Evolutionary conservation across 2,797 vertebrate genomes (phyloP), one percentile per base, ranked within the genome.

Genomic region (Tolypeutes matacus): DNA sequence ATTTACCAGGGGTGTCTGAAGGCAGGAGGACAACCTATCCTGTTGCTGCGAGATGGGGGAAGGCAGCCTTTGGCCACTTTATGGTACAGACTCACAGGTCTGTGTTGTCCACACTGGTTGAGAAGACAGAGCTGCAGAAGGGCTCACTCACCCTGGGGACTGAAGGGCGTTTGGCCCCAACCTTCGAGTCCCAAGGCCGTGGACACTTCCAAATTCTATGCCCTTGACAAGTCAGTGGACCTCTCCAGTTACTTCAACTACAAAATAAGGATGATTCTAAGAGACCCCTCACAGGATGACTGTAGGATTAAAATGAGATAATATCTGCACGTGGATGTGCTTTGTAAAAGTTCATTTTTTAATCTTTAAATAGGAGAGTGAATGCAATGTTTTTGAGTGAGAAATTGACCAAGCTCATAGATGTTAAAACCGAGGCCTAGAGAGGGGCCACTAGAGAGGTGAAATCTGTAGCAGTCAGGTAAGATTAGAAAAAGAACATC

Each of bases 1-100:
- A 96, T 97, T 94, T 93, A 96, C 58, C 42, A 31, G 9, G 56
- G 42, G 91, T 58, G 34, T 89, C 78, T 84, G 42, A 85, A 92
- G 64, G 77, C 58, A 20, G 0, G 3, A 10, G 13, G 76, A 81
- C 39, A 84, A 83, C 36, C 36, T 49, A 5, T 92, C 78, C 31
- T 31, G 10, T 78, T 56, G 36, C 87, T 39, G n/a, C n/a, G 17
- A 70, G 67, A 46, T 2, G 53, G 51, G 60, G 51, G 36, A 70
- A 77, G 34, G 69, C 51, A 78, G 31, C 39, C 39, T 3, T 34
- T 23, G 56, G 46, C 34, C 34, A 15, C 53, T 53, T 81, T 5
- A 4, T 46, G 34, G 83, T 49, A 62, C 72, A 39, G 72, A 51
- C 27, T 88, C 58, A 3, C 25, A 49, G 31, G n/a, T 31, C 53